Evolutionary conservation across 1,140 invertebrate species (phyloP).

Genomic region (Drosophila elegans): DNA sequence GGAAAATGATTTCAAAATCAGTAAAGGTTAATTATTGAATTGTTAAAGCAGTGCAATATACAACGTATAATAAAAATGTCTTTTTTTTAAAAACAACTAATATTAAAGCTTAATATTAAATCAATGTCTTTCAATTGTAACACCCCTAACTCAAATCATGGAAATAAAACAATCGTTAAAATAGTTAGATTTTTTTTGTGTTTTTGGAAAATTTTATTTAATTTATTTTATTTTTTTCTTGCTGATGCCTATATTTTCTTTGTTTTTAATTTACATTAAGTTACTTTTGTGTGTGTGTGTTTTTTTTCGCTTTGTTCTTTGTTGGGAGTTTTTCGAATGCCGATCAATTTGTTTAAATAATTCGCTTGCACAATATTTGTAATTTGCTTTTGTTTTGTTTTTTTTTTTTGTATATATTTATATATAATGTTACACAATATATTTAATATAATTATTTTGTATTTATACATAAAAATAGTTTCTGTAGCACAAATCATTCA

Average conservation of each 20-base stretch:
- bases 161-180: conserved; percentile 2
- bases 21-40: too few relatives aligned
- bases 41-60: too few relatives aligned
- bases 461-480: conserved; percentile 71
- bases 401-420: conserved; percentile 35
- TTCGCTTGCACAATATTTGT: conserved; percentile 41
- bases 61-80: too few relatives aligned
- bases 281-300: conserved; percentile 37
- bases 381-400: conserved; percentile 49
- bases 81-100: too few relatives aligned
- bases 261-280: conserved; percentile 33
- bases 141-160: too few relatives aligned
- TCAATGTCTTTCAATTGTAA: too few relatives aligned
- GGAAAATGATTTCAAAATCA: background rate
- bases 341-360: conserved; percentile 44
- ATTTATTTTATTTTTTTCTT: conserved; percentile 44
- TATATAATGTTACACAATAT: conserved; percentile 63
- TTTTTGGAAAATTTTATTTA: conserved; percentile 67
- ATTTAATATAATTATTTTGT: conserved; percentile 60
- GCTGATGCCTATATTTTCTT: conserved; percentile 19
- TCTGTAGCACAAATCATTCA: conserved; percentile 52
- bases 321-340: conserved; percentile 28
- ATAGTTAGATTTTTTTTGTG: conserved; percentile 20
- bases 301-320: conserved; percentile 57
- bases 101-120: background rate